Evolutionary conservation across 2,888 invertebrate genomes (phyloP), one percentile per base, ranked within the genome.

Genomic region (Entomobrya proxima): DNA sequence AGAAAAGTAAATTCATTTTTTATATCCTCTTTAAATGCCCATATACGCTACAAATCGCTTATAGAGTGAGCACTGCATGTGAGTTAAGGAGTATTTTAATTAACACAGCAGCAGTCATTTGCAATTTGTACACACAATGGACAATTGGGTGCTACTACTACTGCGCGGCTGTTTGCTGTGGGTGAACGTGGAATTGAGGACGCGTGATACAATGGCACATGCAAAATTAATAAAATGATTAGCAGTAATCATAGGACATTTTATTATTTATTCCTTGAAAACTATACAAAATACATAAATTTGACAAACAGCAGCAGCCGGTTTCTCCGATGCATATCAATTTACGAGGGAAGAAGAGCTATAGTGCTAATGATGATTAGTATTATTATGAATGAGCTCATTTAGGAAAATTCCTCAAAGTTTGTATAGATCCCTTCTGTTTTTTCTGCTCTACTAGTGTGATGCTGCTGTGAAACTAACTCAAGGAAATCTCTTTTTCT

Each of bases 401-500:
- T 78, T 78, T 78, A 32, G n/a, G 1, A n/a, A 78, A 27, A 64
- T 78, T 64, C 47, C 35, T 64, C 21, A 0, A 32, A 61, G 47
- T 21, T 7, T 27, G 61, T 15, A 37, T 5, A 18, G 13, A 32
- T 69, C 27, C n/a, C 58, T 58, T 75, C 27, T 58, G 55, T 13
- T 13, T 55, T 18, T 18, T 55, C 55, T n/a, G 9, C 55, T 55
- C 55, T 55, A 13, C 18, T n/a, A 44, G 6, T 11, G 13, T 30
- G 21, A 32, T 32, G 24, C 37, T 9, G 21, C 75, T 75, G 75
- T 30, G 52, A 75, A 50, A 52, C 69, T 44, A 69, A 69, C 74
- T 52, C 50, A 74, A 74, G 74, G 74, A 52, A 74, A 74, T 74
- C 74, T 74, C 52, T 74, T 74, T 52, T 74, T 15, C 15, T n/a